These are phyloP conservation scores for Phrixothrix hirtus DNA, from an alignment of 2,888 invertebrate genomes.

Conservation along the genomic window DNA sequence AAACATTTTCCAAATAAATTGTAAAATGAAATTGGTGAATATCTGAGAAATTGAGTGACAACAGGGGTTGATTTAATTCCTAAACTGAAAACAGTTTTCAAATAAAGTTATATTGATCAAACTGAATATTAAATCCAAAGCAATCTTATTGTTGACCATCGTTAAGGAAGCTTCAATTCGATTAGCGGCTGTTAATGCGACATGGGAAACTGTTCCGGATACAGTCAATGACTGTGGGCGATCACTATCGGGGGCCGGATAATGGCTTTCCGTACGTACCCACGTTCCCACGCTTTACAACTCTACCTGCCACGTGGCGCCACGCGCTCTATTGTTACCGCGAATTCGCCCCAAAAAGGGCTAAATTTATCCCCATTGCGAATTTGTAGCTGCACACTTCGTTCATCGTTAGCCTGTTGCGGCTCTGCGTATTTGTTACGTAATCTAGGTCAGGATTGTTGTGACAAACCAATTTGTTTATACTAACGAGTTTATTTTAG, in stretches of 20 bases:
- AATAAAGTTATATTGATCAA: not conserved
- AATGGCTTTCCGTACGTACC: slow-evolving; percentile 39
- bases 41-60: too few relatives aligned
- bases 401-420: slow-evolving; percentile 8
- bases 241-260: slow-evolving; percentile 39
- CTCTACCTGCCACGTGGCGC: slow-evolving; percentile 41
- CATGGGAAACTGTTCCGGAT: slow-evolving; percentile 41
- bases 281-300: slow-evolving; percentile 37
- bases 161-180: slow-evolving; percentile 38
- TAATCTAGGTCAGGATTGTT: slow-evolving; percentile 5
- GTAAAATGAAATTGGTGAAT: too few relatives aligned
- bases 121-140: slow-evolving; percentile 7
- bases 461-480: not conserved
- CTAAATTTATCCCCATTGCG: slow-evolving; percentile 6
- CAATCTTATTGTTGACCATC: slow-evolving; percentile 20
- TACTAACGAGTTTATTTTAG: too few relatives aligned
- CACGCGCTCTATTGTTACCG: slow-evolving; percentile 32
- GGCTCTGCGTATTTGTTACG: slow-evolving; percentile 1
- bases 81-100: not conserved
- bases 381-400: slow-evolving; percentile 17
- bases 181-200: slow-evolving; percentile 39
- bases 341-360: slow-evolving; percentile 7
- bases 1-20: too few relatives aligned
- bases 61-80: too few relatives aligned
- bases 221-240: slow-evolving; percentile 39